Evolutionary conservation across 1,140 invertebrate genomes (phyloP).

Genomic region (Lasioglossum baleicum): DNA sequence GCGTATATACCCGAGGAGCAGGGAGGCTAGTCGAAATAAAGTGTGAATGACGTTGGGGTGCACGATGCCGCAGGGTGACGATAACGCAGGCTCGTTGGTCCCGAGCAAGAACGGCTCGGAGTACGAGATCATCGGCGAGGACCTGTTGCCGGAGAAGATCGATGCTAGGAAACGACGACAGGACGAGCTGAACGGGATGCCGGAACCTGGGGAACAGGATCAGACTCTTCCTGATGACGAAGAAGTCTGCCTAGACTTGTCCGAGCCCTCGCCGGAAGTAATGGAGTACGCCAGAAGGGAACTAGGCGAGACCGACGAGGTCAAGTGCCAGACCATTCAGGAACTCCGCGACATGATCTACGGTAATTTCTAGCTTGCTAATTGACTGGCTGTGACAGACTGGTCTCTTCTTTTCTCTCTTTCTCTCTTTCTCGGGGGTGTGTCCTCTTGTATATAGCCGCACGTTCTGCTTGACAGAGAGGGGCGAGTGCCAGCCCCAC

Average conservation of each 20-base stretch:
- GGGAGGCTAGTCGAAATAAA: too few species aligned
- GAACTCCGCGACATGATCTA: slow-evolving; percentile 88
- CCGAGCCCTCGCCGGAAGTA: slow-evolving; percentile 71
- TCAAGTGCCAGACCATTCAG: slow-evolving; percentile 82
- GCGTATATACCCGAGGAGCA: too few species aligned
- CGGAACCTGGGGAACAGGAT: slow-evolving; percentile 61
- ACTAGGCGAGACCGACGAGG: slow-evolving; percentile 81
- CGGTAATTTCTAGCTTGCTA: slow-evolving; percentile 79
- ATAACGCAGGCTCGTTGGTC: neutral
- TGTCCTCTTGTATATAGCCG: neutral
- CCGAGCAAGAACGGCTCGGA: neutral
- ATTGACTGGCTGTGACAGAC: too few species aligned
- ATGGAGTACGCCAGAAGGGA: slow-evolving; percentile 78
- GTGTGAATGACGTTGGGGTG: neutral
- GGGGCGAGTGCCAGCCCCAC: slow-evolving; percentile 86
- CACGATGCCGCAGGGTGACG: slow-evolving; percentile 45
- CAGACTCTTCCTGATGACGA: slow-evolving; percentile 72
- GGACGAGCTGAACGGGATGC: slow-evolving; percentile 47
- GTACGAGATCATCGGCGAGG: neutral
- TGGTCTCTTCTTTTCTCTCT: too few species aligned
- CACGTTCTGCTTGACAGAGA: slow-evolving; percentile 80
- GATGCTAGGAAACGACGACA: slow-evolving; percentile 15
- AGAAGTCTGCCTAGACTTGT: slow-evolving; percentile 74
- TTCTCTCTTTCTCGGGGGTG: neutral
- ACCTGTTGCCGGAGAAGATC: slow-evolving; percentile 10